These are phyloP conservation scores for Dromas ardeola DNA, from an alignment of 2,113 vertebrate genomes.

Conservation along the genomic window DNA sequence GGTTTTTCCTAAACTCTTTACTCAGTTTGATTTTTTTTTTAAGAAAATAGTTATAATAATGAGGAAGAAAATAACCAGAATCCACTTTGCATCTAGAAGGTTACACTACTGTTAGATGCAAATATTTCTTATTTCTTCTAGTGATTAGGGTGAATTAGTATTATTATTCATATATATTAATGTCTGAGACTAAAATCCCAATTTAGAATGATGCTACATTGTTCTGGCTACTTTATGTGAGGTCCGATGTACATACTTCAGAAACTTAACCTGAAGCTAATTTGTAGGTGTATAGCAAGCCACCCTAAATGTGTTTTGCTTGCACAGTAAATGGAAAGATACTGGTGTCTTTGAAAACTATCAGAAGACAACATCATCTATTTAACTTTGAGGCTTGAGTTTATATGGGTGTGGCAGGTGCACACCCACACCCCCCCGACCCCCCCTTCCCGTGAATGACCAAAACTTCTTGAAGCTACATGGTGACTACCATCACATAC, in stretches of 20 bases:
- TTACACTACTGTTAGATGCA: neutral
- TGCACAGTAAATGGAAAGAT: neutral
- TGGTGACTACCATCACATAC: neutral
- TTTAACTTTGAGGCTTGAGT: neutral
- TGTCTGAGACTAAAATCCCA: neutral
- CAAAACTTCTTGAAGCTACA: neutral
- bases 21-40: neutral
- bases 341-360: neutral
- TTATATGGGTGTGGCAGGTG: neutral
- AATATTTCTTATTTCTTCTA: slow-evolving; percentile 43
- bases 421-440: too few relatives aligned
- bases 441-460: neutral
- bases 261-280: neutral
- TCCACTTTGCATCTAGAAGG: neutral
- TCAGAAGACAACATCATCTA: neutral
- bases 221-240: neutral
- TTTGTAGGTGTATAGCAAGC: neutral
- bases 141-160: neutral
- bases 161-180: neutral
- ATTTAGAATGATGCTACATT: neutral
- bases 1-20: neutral
- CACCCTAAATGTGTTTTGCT: neutral
- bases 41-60: neutral
- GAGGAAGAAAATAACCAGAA: neutral
- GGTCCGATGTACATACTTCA: neutral